Evolutionary conservation across 2,113 vertebrate genomes (phyloP), one percentile per base, ranked within the genome.

Genomic region (Zosterops hypoxanthus): DNA sequence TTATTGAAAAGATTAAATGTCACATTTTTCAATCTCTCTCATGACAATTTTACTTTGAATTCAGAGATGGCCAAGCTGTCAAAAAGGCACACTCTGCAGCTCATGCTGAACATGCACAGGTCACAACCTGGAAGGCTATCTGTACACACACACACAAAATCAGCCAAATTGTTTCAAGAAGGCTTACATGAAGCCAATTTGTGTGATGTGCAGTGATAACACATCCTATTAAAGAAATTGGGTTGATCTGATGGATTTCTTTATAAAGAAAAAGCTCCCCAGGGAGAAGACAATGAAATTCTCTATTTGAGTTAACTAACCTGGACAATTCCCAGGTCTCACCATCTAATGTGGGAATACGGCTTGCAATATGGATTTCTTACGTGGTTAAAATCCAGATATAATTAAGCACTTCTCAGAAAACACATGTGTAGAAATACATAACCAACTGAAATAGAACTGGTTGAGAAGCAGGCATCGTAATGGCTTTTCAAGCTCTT

Each of bases 1-100:
- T 84, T 92, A 91, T 83, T 94, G 77, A 86, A 97, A 94, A 70
- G 80, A 97, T 97, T 78, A 90, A 79, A 91, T 46, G 44, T 65
- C 87, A 87, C 82, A 59, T 85, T 78, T 94, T 90, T 94, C 85
- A 63, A 11, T 82, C 59, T 81, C 66, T 95, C 81, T 92, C 76
- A 72, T 87, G 73, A 73, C 52, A 93, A 77, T 50, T 93, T 39
- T 82, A 60, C 66, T 92, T 56, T 70, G 75, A 87, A 87, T 94
- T 95, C 78, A 78, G 78, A 89, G 46, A 88, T 88, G 77, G 73
- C 42, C 75, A 85, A 80, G 47, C 47, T 94, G 95, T 95, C 91
- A 82, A 46, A 86, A 71, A 83, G 29, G 59, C 53, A 52, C 8
- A 22, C 23, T 90, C 68, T 85, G 60, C 42, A 91, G 65, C 80